phyloP scores from a whole-genome alignment of 2,888 invertebrate species.

The Plutella xylostella region DNA sequence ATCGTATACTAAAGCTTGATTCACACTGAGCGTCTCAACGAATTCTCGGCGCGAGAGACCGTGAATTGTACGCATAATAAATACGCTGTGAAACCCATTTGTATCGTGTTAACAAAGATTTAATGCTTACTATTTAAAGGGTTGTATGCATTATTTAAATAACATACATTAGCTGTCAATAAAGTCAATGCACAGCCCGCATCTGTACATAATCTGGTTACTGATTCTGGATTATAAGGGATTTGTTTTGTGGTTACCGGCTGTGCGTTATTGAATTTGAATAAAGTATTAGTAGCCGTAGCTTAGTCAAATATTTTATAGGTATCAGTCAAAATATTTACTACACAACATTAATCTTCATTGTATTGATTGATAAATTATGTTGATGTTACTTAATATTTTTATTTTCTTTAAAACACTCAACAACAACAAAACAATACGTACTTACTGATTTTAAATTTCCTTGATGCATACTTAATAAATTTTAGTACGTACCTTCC shows the following conservation, averaged over 20 bases:
- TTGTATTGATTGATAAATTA: too few species aligned
- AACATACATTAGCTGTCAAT: slow-evolving; percentile 44
- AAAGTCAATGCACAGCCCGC: slow-evolving; percentile 38
- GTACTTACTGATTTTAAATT: background rate
- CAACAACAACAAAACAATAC: too few species aligned
- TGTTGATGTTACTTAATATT: too few species aligned
- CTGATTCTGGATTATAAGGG: background rate
- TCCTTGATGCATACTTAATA: too few species aligned
- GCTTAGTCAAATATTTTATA: too few species aligned
- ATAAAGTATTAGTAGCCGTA: too few species aligned
- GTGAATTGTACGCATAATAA: slow-evolving; percentile 49
- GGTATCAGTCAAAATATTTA: too few species aligned
- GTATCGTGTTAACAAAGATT: slow-evolving; percentile 46
- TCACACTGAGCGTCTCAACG: slow-evolving; percentile 22
- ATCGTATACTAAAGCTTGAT: slow-evolving; percentile 16
- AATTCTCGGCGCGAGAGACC: slow-evolving; percentile 24
- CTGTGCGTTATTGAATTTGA: background rate
- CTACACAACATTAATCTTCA: too few species aligned
- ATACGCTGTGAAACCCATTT: slow-evolving; percentile 39
- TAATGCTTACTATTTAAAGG: slow-evolving; percentile 38
- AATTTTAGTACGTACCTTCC: too few species aligned
- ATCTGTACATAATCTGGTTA: slow-evolving; percentile 20
- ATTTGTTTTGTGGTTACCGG: background rate
- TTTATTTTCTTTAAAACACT: too few species aligned
- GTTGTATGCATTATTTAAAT: slow-evolving; percentile 44